A percentile compares a stretch with the other conserved stretches of the same genome.
These are phyloP conservation scores for Cyclargus thomasi DNA, from an alignment of 1,140 invertebrate genomes.

Conservation along the genomic window DNA sequence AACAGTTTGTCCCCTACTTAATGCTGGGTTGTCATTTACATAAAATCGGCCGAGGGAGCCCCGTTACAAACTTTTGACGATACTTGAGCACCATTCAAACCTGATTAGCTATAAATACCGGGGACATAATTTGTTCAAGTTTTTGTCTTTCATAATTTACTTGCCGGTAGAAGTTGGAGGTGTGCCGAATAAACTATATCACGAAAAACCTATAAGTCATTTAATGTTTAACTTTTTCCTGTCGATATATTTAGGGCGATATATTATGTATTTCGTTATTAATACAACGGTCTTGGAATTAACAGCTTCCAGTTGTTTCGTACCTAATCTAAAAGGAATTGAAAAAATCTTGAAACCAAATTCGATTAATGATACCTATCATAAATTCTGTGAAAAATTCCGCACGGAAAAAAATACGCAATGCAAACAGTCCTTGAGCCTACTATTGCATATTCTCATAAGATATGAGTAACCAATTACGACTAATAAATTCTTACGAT, in stretches of 20 bases:
- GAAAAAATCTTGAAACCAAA: too few relatives aligned
- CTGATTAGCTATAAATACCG: constrained; percentile 60
- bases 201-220: neutral
- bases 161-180: neutral
- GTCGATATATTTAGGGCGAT: too few relatives aligned
- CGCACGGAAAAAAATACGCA: too few relatives aligned
- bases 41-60: constrained; percentile 53
- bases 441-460: too few relatives aligned
- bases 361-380: too few relatives aligned
- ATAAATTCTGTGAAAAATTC: too few relatives aligned
- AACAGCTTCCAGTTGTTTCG: too few relatives aligned
- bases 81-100: constrained; percentile 65
- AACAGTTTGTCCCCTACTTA: constrained; percentile 65
- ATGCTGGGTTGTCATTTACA: constrained; percentile 64
- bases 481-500: constrained; percentile 19
- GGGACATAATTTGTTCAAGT: constrained; percentile 30
- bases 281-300: too few relatives aligned
- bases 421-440: too few relatives aligned
- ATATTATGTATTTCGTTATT: too few relatives aligned
- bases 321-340: too few relatives aligned
- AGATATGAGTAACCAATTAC: constrained; percentile 17
- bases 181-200: neutral
- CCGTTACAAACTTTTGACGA: constrained; percentile 58
- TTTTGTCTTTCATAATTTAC: constrained; percentile 20
- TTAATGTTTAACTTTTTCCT: neutral